A percentile compares a stretch with the other conserved stretches of the same genome.
These are phyloP conservation scores for Sebastes itinus DNA, from an alignment of 2,797 vertebrate species.

Conservation along the genomic window DNA sequence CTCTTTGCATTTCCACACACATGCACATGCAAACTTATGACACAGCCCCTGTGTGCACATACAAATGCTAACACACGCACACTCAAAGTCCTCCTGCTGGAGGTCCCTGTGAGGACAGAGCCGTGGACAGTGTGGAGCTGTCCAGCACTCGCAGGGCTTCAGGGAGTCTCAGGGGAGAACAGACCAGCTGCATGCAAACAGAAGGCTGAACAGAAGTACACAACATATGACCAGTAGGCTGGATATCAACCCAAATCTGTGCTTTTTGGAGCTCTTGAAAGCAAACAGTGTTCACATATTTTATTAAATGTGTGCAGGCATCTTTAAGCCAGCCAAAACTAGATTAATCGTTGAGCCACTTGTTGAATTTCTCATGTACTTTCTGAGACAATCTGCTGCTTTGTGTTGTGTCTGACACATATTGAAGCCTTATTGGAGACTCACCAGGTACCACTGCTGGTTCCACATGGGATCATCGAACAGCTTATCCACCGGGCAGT, in stretches of 20 bases:
- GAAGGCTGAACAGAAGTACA: conserved; percentile 16
- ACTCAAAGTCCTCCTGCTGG: not conserved
- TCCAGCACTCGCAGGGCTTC: not conserved
- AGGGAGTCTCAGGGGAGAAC: conserved; percentile 12
- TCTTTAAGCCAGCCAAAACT: not conserved
- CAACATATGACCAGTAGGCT: conserved; percentile 12
- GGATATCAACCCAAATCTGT: not conserved
- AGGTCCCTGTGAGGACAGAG: not conserved
- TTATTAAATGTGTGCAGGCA: not conserved
- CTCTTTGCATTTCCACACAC: not conserved
- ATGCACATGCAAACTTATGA: not conserved
- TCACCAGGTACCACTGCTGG: conserved; percentile 99
- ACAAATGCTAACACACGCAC: not conserved
- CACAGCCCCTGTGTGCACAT: not conserved
- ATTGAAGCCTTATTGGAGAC: conserved; percentile 41
- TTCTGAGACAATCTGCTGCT: not conserved
- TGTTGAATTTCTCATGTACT: not conserved
- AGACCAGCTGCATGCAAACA: conserved; percentile 28
- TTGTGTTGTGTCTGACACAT: not conserved
- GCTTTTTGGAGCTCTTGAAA: not conserved
- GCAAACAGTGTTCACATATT: not conserved
- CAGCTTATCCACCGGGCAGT: conserved; percentile 87
- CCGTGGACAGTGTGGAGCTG: conserved; percentile 2
- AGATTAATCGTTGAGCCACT: not conserved
- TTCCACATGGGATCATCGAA: conserved; percentile 99